Evolutionary conservation across 2,113 vertebrate species (phyloP), one percentile per base, ranked within the genome.

Genomic region (Melanerpes aurifrons): DNA sequence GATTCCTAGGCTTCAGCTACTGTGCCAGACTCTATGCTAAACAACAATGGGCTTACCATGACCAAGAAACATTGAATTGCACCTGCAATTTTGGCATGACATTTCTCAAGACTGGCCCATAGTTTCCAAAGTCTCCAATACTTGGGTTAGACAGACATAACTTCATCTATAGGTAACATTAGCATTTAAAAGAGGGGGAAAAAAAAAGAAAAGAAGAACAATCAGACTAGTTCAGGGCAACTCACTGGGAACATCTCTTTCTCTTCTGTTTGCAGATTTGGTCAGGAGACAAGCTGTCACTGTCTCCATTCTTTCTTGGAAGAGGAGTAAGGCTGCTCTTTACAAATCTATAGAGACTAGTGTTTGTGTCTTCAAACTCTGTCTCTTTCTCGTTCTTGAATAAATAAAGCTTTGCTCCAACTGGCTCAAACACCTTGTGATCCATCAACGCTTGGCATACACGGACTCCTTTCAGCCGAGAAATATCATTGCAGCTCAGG

Each of bases 361-460:
- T 97, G 88, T 96, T 97, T 26, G 98, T 97, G 91, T 98, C 98
- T 95, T 98, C 98, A 95, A 99, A 99, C 43, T 96, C 82, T 17
- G 91, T 81, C 20, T 98, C 97, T 76, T 98, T 98, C 61, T 98
- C 97, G 15, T 96, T 96, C 81, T 97, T 97, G 92, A 98, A 98
- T 73, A 98, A 77, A 47, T 40, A n/a, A 56, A 88, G 97, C 91
- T 97, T 98, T 3, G 92, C 96, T 32, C 98, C 98, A 29, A 98
- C 97, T 7, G 98, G 93, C 92, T 99, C 98, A 56, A 99, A 98
- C 86, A 99, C 98, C 89, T 98, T 98, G 24, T 98, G 98, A 88
- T 98, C 98, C 98, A 99, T 98, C 93, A 99, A 81, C 0, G 97
- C 97, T 87, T 98, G 98, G 95, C 98, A 99, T 24, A 99, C 98